These are phyloP conservation scores for Apomyelois bistriatella DNA, from an alignment of 2,888 invertebrate genomes.

Conservation along the genomic window DNA sequence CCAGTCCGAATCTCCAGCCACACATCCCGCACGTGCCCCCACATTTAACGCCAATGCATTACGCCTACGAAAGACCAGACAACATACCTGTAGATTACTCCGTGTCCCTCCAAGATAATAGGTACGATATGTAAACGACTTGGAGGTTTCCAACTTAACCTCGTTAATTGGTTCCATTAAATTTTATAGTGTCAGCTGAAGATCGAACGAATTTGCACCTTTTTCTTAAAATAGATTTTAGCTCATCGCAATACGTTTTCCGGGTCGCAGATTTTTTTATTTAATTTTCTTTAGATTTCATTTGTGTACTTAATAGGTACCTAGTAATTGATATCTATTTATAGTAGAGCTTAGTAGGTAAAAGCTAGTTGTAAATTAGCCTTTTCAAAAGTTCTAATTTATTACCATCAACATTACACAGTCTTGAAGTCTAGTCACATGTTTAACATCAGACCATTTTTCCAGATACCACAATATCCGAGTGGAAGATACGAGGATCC, in stretches of 20 bases:
- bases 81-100: conserved; percentile 87
- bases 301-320: too few relatives aligned
- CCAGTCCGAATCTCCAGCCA: conserved; percentile 58
- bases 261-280: too few relatives aligned
- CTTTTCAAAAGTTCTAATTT: conserved; percentile 15
- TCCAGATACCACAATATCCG: conserved; percentile 71
- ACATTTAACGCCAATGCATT: conserved; percentile 71
- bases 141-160: conserved; percentile 20
- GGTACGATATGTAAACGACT: conserved; percentile 41
- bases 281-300: too few relatives aligned
- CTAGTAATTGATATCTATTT: too few relatives aligned
- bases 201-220: conserved; percentile 7
- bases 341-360: too few relatives aligned
- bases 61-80: conserved; percentile 74
- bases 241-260: not conserved
- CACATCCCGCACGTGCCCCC: conserved; percentile 67
- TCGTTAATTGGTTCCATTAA: conserved; percentile 7
- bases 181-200: conserved; percentile 7
- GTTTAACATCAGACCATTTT: conserved; percentile 63
- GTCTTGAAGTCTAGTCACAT: conserved; percentile 33
- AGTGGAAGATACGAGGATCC: conserved; percentile 71
- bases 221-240: conserved; percentile 1
- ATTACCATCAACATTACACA: conserved; percentile 22
- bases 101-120: conserved; percentile 71
- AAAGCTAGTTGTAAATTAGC: too few relatives aligned